Percentiles rank a stretch among this genome's conserved stretches.
phyloP scores from a whole-genome alignment of 1,140 invertebrate genomes.

The Cotesia glomerata region DNA sequence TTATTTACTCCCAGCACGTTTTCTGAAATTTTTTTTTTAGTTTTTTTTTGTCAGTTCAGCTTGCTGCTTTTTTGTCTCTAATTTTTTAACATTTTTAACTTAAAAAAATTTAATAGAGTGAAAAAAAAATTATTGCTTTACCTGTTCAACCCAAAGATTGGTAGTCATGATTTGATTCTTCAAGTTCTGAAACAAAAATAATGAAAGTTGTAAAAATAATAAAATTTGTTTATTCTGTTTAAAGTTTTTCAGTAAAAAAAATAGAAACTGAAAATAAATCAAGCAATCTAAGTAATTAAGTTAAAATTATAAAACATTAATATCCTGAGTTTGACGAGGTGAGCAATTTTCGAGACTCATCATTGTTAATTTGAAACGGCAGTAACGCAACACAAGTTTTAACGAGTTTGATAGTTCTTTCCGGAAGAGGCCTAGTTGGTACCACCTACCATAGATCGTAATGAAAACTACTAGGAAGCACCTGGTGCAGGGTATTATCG shows the following conservation, averaged over 20 bases:
- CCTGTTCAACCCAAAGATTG: conserved; percentile 91
- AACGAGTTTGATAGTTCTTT: conserved; percentile 39
- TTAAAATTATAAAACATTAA: background rate
- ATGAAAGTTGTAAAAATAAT: no score
- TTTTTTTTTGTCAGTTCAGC: background rate
- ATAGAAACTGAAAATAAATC: background rate
- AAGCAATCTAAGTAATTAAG: background rate
- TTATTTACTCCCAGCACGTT: background rate
- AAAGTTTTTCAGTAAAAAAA: no score
- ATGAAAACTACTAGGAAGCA: conserved; percentile 1
- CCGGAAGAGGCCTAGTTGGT: background rate
- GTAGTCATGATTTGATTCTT: conserved; percentile 93
- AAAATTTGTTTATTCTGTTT: no score
- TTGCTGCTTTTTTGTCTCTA: no score
- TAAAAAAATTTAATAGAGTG: background rate
- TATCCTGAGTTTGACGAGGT: background rate
- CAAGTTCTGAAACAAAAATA: conserved; percentile 75
- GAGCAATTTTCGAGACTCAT: conserved; percentile 2
- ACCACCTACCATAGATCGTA: background rate
- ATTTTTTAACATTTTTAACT: no score
- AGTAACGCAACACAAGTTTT: conserved; percentile 38
- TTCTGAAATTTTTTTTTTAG: background rate
- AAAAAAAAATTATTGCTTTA: conserved; percentile 55
- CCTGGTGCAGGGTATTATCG: conserved; percentile 17
- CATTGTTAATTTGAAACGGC: conserved; percentile 23